Percentiles rank a stretch among this genome's conserved stretches.
These are phyloP conservation scores for Tangara arthus DNA, from an alignment of 2,797 vertebrate genomes.

Conservation along the genomic window DNA sequence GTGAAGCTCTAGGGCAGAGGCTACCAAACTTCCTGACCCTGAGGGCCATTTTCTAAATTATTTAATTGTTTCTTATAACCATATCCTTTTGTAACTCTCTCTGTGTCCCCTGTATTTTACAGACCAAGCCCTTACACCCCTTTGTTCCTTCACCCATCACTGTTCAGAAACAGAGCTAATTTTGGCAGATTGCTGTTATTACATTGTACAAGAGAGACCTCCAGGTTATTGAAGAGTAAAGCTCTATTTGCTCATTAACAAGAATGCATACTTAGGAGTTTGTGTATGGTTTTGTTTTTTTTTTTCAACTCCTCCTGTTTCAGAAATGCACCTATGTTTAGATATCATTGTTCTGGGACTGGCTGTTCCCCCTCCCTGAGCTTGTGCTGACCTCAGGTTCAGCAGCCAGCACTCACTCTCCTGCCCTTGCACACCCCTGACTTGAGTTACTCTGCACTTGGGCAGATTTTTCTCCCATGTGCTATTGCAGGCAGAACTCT, in stretches of 20 bases:
- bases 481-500: neutral
- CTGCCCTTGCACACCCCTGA: neutral
- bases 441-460: neutral
- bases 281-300: neutral
- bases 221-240: neutral
- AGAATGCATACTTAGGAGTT: neutral
- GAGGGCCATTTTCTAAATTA: neutral
- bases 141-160: fast-evolving
- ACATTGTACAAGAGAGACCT: neutral
- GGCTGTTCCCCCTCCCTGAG: neutral
- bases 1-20: neutral
- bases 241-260: neutral
- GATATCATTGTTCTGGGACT: neutral
- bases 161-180: neutral
- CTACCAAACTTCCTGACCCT: neutral
- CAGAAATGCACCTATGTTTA: neutral
- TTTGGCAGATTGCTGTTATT: neutral
- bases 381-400: neutral
- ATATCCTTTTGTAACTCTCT: neutral
- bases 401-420: neutral
- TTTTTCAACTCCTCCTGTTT: neutral
- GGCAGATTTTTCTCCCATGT: neutral
- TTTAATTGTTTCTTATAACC: neutral
- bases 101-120: neutral
- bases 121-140: neutral